Base-by-base conservation (phyloP, 2,888 invertebrate genomes). In the Sarcophaga caerulescens region DNA sequence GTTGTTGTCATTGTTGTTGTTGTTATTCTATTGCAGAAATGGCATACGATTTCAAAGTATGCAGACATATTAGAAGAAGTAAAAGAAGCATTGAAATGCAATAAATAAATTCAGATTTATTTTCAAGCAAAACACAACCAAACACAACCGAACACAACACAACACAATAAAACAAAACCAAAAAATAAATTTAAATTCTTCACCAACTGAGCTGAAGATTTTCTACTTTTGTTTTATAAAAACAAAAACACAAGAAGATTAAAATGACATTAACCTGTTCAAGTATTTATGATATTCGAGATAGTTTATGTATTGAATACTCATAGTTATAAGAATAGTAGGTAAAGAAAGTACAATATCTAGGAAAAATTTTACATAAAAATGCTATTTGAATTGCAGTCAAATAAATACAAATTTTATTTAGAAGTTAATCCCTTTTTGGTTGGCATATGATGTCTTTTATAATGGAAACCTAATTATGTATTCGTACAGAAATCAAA, bases 1-100 rank as follows among this genome's bases (percentile, higher is more conserved):
- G n/a, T 21, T 47, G 10, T 76, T 19, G 17, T 77, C 35, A 4
- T 66, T 65, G 21, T 45, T 76, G 23, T 21, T 82, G 6, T n/a
- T 69, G 3, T 45, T 69, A 52, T n/a, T 63, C 63, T 63, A 52
- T 74, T 83, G 17, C 3, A 25, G 73, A 83, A 52, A 78, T 45
- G 62, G 83, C 78, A n/a, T 83, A 63, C 78, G 63, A 83, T 78
- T 83, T 78, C 83, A 83, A 83, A 78, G 78, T 69, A 78, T 68
- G 78, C 63, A 83, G 62, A 74, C 68, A 59, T 17, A 3, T 14
- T 35, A 35, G 35, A 10, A 35, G 14, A 47, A 25, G 45, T 1
- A 17, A 60, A 10, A 25, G 66, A 70, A 76, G 65, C 45, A 82
- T 76, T 73, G 45, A 44, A 83, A 76, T 78, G 66, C 52, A 73